These are phyloP conservation scores for Phodopus roborovskii DNA, from an alignment of 2,113 vertebrate genomes.

Conservation along the genomic window DNA sequence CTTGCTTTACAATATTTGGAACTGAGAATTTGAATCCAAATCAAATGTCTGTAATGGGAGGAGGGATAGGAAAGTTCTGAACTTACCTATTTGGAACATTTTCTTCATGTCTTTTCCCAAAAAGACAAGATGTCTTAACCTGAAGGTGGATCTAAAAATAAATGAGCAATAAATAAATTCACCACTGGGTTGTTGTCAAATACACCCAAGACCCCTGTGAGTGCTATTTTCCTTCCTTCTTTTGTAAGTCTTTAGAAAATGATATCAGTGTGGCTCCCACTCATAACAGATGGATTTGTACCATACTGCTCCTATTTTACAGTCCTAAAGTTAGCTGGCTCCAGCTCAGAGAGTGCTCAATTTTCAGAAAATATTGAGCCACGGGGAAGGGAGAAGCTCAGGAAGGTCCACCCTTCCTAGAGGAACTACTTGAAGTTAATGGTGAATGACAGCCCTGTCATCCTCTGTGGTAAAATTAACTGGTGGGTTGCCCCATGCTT, in stretches of 20 bases:
- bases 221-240: background rate
- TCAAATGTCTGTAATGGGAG: background rate
- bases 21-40: background rate
- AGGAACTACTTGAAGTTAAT: background rate
- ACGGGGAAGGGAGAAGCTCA: background rate
- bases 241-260: background rate
- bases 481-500: background rate
- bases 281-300: background rate
- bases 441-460: background rate
- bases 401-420: background rate
- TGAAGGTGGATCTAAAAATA: background rate
- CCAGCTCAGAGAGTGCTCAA: too few relatives aligned
- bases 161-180: background rate
- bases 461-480: background rate
- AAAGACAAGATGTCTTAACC: background rate
- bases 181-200: background rate
- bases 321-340: background rate
- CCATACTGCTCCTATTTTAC: background rate
- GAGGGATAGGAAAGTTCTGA: background rate
- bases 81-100: background rate
- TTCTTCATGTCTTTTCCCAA: background rate
- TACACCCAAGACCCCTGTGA: background rate
- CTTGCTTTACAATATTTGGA: background rate
- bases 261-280: background rate
- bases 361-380: background rate